Evolutionary conservation across 2,113 vertebrate genomes (phyloP).

Genomic region (Rhipidura dahli): DNA sequence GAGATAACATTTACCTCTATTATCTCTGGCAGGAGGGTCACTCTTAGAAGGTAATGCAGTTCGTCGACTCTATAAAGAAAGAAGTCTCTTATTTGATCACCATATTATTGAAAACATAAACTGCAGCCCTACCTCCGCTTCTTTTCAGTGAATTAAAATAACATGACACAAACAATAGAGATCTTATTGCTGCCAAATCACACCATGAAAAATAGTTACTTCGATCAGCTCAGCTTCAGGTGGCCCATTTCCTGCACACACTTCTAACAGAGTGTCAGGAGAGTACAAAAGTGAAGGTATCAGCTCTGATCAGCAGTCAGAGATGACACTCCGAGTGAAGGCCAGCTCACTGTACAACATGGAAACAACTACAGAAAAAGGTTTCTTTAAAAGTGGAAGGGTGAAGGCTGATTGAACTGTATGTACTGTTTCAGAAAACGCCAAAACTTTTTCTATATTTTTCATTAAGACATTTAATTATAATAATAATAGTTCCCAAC

Average conservation of each 20-base stretch:
- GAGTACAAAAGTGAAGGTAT: too few relatives aligned
- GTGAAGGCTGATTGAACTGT: neutral
- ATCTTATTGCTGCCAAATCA: neutral
- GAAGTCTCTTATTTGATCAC: neutral
- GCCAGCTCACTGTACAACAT: too few relatives aligned
- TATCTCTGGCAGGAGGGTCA: conserved; percentile 85
- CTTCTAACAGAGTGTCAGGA: too few relatives aligned
- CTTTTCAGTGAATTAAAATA: conserved; percentile 8
- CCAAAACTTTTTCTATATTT: neutral
- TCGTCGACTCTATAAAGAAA: conserved; percentile 79
- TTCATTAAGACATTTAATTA: neutral
- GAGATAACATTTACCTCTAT: conserved; percentile 81
- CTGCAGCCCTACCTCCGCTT: neutral
- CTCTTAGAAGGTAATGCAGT: conserved; percentile 80
- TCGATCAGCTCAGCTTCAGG: too few relatives aligned
- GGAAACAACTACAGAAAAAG: too few relatives aligned
- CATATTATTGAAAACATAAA: neutral
- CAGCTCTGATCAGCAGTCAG: too few relatives aligned
- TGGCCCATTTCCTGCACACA: too few relatives aligned
- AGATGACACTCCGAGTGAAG: too few relatives aligned
- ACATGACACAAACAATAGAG: accelerated
- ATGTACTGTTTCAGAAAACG: neutral
- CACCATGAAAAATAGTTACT: neutral
- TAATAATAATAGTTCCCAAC: neutral
- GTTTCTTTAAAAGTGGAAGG: neutral